Evolutionary conservation across 2,888 invertebrate species (phyloP).

Genomic region (Caenorhabditis afra): DNA sequence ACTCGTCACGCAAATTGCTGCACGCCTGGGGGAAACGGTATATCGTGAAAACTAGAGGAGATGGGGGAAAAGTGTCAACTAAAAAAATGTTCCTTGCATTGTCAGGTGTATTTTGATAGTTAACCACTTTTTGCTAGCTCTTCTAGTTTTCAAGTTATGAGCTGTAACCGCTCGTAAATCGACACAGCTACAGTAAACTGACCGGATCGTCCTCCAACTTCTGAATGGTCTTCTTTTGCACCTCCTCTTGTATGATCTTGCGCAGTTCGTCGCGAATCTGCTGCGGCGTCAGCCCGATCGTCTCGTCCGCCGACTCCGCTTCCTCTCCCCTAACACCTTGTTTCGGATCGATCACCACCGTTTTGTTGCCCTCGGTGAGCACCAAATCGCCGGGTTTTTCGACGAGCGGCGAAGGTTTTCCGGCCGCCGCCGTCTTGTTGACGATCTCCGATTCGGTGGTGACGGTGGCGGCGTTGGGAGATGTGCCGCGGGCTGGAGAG

Average conservation of each 20-base stretch:
- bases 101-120: too few relatives aligned
- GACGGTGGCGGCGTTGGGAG: conserved; percentile 41
- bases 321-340: background rate
- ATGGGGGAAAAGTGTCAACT: too few relatives aligned
- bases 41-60: too few relatives aligned
- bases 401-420: background rate
- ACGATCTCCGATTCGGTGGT: conserved; percentile 26
- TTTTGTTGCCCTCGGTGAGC: conserved; percentile 40
- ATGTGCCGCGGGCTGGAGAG: conserved; percentile 22
- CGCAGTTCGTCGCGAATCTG: conserved; percentile 54
- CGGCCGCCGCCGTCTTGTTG: conserved; percentile 20
- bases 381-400: conserved; percentile 33
- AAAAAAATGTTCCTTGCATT: too few relatives aligned
- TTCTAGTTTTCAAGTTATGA: too few relatives aligned
- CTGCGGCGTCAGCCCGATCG: conserved; percentile 6
- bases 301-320: conserved; percentile 27
- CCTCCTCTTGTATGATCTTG: conserved; percentile 53
- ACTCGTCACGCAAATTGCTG: conserved; percentile 59
- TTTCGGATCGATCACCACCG: conserved; percentile 25
- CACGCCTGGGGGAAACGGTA: too few relatives aligned
- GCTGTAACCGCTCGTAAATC: too few relatives aligned
- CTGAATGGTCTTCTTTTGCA: conserved; percentile 27
- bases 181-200: too few relatives aligned
- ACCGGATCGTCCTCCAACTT: conserved; percentile 55
- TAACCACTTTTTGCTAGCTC: too few relatives aligned